These are phyloP conservation scores for Metallyticus violacea DNA, from an alignment of 2,888 invertebrate genomes.

Conservation along the genomic window DNA sequence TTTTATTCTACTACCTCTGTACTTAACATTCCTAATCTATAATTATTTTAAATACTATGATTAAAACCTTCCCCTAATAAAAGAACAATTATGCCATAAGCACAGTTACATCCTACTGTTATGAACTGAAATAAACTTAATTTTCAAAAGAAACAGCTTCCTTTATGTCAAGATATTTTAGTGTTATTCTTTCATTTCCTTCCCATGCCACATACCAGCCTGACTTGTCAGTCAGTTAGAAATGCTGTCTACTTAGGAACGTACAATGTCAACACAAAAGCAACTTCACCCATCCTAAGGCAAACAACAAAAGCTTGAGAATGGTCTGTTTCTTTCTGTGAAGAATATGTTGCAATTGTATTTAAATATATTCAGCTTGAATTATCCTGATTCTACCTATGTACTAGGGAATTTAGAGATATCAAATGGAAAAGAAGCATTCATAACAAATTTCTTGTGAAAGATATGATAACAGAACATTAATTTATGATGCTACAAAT, in stretches of 20 bases:
- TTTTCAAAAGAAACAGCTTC: not conserved
- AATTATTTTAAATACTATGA: too few relatives aligned
- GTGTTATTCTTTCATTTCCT: too few relatives aligned
- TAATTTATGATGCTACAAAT: too few relatives aligned
- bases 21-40: too few relatives aligned
- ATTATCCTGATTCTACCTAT: not conserved
- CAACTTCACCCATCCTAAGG: not conserved
- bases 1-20: too few relatives aligned
- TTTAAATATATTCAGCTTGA: not conserved
- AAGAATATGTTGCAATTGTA: not conserved
- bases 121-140: not conserved
- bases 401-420: not conserved
- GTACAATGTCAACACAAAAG: not conserved
- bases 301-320: not conserved
- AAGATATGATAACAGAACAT: too few relatives aligned
- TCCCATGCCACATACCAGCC: not conserved
- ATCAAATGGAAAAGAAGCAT: too few relatives aligned
- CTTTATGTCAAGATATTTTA: not conserved
- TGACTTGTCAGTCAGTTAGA: not conserved
- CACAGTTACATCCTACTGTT: too few relatives aligned
- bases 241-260: not conserved
- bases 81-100: too few relatives aligned
- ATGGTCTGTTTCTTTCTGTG: not conserved
- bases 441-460: too few relatives aligned
- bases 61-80: too few relatives aligned